Evolutionary conservation across 2,888 invertebrate species (phyloP).

Genomic region (Gryllus longicercus): DNA sequence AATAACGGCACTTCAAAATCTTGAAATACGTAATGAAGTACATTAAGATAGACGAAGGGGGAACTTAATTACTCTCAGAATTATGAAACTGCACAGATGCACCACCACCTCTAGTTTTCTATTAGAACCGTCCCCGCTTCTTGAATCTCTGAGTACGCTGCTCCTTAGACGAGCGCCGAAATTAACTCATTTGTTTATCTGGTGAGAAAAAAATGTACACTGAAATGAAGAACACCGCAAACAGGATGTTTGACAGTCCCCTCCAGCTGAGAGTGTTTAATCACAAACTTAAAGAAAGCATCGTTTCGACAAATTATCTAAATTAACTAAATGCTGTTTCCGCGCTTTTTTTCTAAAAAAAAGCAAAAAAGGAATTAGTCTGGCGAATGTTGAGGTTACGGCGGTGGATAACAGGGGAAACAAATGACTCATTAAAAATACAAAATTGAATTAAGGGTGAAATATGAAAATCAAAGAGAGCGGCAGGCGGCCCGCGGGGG

Average conservation of each 20-base stretch:
- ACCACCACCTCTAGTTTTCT: no score
- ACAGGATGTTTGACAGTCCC: not conserved
- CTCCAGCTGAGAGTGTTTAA: not conserved
- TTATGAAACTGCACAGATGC: no score
- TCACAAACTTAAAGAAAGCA: not conserved
- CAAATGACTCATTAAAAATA: conserved; percentile 10
- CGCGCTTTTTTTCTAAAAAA: not conserved
- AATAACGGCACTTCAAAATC: no score
- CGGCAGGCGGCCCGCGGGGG: not conserved
- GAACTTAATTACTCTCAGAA: no score
- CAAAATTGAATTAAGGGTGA: conserved; percentile 17
- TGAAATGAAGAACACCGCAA: not conserved
- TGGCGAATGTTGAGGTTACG: not conserved
- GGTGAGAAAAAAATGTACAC: not conserved
- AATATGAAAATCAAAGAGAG: conserved; percentile 2
- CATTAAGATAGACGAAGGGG: no score
- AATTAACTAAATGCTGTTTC: not conserved
- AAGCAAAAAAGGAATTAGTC: not conserved
- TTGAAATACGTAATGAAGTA: no score
- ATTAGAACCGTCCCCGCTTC: no score
- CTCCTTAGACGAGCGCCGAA: not conserved
- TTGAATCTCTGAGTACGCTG: no score
- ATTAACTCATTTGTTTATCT: not conserved
- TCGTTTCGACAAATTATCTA: conserved; percentile 17
- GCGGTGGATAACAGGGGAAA: not conserved